phyloP scores from a whole-genome alignment of 1,140 invertebrate species.

The Eupeodes corollae region DNA sequence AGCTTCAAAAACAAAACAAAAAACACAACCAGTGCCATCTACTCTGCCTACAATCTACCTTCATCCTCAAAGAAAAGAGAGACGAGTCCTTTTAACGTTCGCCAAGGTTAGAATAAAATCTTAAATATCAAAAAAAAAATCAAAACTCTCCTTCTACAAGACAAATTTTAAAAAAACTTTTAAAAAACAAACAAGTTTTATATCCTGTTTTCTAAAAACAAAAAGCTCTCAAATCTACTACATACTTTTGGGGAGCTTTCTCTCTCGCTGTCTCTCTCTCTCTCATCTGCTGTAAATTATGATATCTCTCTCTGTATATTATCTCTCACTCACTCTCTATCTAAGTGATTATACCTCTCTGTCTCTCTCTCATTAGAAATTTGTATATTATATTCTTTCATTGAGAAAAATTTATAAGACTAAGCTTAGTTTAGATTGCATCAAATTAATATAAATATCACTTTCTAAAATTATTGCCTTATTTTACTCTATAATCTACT shows the following conservation, averaged over 20 bases:
- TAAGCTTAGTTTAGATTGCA: background rate
- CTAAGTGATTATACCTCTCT: background rate
- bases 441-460: background rate
- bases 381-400: background rate
- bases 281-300: background rate
- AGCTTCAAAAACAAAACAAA: too few species aligned
- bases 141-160: conserved; percentile 9
- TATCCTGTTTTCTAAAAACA: background rate
- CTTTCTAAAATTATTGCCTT: background rate
- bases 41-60: background rate
- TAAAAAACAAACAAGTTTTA: conserved; percentile 4
- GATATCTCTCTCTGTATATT: background rate
- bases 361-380: background rate
- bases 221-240: conserved; percentile 6
- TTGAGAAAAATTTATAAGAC: too few species aligned
- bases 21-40: background rate
- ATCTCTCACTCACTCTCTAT: background rate
- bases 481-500: background rate
- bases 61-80: background rate
- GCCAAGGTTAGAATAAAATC: conserved; percentile 6
- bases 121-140: background rate
- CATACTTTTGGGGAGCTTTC: conserved; percentile 11
- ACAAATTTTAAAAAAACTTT: conserved; percentile 1
- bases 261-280: conserved; percentile 7
- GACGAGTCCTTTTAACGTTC: conserved; percentile 7